Conservation (phyloP, 1,140 invertebrate genomes). For the Psilanteris sp. region DNA sequence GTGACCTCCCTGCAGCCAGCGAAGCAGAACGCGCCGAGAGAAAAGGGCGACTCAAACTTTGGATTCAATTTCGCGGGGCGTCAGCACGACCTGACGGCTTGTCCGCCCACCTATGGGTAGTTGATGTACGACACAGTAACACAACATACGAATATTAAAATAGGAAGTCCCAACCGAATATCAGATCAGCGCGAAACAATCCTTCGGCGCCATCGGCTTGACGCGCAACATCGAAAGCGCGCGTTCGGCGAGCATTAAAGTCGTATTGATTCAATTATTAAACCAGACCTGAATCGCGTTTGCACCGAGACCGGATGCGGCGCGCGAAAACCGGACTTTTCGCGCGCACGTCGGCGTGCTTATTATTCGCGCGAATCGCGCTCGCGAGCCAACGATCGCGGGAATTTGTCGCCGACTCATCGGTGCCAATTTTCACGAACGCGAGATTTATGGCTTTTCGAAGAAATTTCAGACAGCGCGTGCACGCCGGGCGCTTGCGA, state of each 20-base stretch:
- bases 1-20: conserved; percentile 74
- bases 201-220: conserved; percentile 25
- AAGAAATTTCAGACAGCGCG: conserved; percentile 27
- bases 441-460: conserved; percentile 32
- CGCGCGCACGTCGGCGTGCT: too few relatives aligned
- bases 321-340: too few relatives aligned
- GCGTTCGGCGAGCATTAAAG: not conserved
- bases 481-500: conserved; percentile 31
- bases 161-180: conserved; percentile 58
- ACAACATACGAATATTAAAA: conserved; percentile 66
- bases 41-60: conserved; percentile 71
- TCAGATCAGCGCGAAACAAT: conserved; percentile 53
- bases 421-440: conserved; percentile 29
- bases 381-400: too few relatives aligned
- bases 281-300: conserved; percentile 3
- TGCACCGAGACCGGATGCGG: too few relatives aligned
- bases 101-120: conserved; percentile 76
- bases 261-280: conserved; percentile 19
- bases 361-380: too few relatives aligned
- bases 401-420: conserved; percentile 19
- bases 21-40: conserved; percentile 59
- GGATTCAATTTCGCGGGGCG: conserved; percentile 79
- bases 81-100: conserved; percentile 74
- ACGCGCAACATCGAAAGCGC: conserved; percentile 3
- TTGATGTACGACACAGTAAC: conserved; percentile 76